A percentile compares a stretch with the other conserved stretches of the same genome.
Conservation (phyloP, 2,888 invertebrate genomes). For the Emmelina monodactyla region DNA sequence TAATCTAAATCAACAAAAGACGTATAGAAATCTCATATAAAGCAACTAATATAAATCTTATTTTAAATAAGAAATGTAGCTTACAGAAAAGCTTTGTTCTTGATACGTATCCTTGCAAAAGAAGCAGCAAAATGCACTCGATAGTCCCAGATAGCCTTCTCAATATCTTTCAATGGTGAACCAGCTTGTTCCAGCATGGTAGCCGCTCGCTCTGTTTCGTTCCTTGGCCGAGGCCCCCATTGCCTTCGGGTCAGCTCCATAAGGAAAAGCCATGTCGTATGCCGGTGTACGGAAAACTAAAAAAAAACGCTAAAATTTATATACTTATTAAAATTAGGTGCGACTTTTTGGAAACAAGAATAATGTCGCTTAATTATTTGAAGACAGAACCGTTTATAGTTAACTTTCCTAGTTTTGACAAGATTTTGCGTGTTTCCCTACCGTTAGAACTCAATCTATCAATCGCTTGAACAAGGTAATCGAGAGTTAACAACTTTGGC, state of each 20-base stretch:
- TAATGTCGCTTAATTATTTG: too few species aligned
- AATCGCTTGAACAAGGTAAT: too few species aligned
- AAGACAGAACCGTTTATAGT: too few species aligned
- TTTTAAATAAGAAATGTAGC: constrained; percentile 15
- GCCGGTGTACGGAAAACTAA: constrained; percentile 34
- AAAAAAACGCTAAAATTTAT: too few species aligned
- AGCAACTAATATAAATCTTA: background rate
- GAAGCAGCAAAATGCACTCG: constrained; percentile 78
- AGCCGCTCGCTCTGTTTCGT: constrained; percentile 32
- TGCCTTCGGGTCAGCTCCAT: constrained; percentile 74
- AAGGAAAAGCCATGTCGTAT: constrained; percentile 70
- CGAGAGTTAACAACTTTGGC: too few species aligned
- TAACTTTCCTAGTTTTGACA: too few species aligned
- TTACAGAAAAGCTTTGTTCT: constrained; percentile 72
- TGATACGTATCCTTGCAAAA: constrained; percentile 77
- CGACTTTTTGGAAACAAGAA: too few species aligned
- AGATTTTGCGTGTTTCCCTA: too few species aligned
- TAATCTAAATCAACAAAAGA: constrained; percentile 32
- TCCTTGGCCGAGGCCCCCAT: constrained; percentile 48
- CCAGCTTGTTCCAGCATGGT: constrained; percentile 33
- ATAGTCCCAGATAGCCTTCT: constrained; percentile 69
- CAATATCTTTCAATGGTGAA: constrained; percentile 58
- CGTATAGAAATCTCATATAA: too few species aligned
- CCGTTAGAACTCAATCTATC: too few species aligned
- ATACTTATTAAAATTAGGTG: too few species aligned